Conservation (phyloP, 1,140 invertebrate species). For the Bombus ignitus region DNA sequence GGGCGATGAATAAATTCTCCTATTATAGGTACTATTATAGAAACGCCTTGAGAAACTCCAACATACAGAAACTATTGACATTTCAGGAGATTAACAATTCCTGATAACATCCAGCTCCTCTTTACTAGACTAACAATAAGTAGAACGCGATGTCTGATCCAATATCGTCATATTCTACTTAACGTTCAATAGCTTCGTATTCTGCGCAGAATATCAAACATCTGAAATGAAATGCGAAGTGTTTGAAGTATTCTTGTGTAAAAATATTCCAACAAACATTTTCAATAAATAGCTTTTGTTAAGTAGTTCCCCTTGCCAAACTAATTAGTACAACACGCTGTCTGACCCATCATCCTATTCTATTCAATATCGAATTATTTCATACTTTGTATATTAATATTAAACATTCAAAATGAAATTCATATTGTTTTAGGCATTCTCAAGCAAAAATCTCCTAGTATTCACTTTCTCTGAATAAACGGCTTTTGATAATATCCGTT, state of each 20-base stretch:
- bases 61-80: constrained; percentile 41
- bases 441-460: not conserved
- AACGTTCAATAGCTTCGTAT: no score
- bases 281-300: not conserved
- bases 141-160: constrained; percentile 3
- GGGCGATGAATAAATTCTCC: not conserved
- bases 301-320: not conserved
- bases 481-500: no score
- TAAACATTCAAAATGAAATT: not conserved
- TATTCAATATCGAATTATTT: not conserved
- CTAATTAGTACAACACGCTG: not conserved
- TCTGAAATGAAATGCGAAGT: not conserved
- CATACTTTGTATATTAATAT: not conserved
- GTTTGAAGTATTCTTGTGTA: not conserved
- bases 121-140: not conserved
- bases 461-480: no score
- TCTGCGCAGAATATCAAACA: not conserved
- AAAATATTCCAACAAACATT: not conserved
- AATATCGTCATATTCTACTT: not conserved
- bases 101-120: not conserved
- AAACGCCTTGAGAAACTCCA: no score
- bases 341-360: not conserved
- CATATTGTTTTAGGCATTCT: not conserved
- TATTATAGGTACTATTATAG: constrained; percentile 24
- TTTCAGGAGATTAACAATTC: constrained; percentile 51